Percentiles rank a stretch among this genome's conserved stretches.
Conservation (phyloP, 2,113 vertebrate genomes). For the Sisor rabdophorus region DNA sequence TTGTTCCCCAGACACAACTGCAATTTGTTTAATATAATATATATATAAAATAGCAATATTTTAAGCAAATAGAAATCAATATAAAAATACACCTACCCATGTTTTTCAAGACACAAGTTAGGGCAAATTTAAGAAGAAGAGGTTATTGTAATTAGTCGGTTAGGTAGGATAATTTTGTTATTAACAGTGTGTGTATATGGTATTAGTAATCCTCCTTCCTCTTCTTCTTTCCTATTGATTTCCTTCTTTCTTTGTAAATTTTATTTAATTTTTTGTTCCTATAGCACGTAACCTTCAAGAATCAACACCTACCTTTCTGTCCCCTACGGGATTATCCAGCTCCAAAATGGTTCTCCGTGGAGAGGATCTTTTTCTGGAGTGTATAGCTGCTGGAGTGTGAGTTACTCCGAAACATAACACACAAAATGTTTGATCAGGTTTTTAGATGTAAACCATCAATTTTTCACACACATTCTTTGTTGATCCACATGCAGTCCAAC, state of each 20-base stretch:
- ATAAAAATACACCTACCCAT: neutral
- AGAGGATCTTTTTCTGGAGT: slow-evolving; percentile 86
- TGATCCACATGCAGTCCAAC: slow-evolving; percentile 75
- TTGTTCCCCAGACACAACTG: too few species aligned
- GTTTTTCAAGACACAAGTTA: neutral
- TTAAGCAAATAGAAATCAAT: neutral
- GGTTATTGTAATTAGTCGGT: neutral
- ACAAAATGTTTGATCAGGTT: neutral
- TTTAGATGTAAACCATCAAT: neutral
- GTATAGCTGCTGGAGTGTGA: slow-evolving; percentile 94
- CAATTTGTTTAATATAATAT: too few species aligned
- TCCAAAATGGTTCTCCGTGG: slow-evolving; percentile 92
- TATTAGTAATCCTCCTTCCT: neutral
- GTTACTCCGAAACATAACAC: slow-evolving; percentile 63
- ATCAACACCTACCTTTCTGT: slow-evolving; percentile 85
- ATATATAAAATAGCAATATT: neutral
- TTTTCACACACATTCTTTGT: neutral
- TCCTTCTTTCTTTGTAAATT: slow-evolving; percentile 3
- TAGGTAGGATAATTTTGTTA: neutral
- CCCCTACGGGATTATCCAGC: slow-evolving; percentile 80
- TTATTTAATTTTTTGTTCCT: slow-evolving; percentile 37
- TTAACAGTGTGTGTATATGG: neutral
- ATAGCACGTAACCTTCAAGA: slow-evolving; percentile 83
- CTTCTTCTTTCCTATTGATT: neutral
- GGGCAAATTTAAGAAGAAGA: neutral